Conservation (phyloP, 2,797 vertebrate species). For the Manis pentadactyla region DNA sequence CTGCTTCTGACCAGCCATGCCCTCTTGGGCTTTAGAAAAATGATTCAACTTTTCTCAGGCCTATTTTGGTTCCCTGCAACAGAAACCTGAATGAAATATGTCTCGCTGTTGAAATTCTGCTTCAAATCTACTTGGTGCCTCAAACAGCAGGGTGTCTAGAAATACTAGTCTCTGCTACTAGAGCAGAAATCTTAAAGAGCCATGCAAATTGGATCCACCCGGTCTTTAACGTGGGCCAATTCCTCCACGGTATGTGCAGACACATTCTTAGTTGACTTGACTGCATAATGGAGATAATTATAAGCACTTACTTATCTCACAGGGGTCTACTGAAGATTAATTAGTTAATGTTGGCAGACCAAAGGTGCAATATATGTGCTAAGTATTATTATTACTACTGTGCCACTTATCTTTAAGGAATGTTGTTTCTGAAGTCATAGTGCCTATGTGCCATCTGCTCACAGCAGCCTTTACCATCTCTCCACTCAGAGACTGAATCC, state of each 20-base stretch:
- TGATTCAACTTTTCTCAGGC: constrained; percentile 59
- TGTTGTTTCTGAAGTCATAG: constrained; percentile 71
- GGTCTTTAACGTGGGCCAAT: constrained; percentile 80
- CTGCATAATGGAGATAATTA: constrained; percentile 81
- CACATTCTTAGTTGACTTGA: constrained; percentile 78
- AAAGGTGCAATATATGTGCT: constrained; percentile 83
- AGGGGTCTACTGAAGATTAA: constrained; percentile 82
- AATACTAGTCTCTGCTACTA: constrained; percentile 76
- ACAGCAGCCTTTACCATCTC: constrained; percentile 72
- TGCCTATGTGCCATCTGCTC: constrained; percentile 82
- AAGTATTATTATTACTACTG: constrained; percentile 83
- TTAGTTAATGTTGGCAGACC: constrained; percentile 84
- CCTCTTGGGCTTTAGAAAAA: constrained; percentile 53
- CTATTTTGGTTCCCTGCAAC: constrained; percentile 2
- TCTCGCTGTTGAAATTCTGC: constrained; percentile 56
- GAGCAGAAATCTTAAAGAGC: constrained; percentile 82
- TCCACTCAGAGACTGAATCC: constrained; percentile 74
- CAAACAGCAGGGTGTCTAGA: constrained; percentile 74
- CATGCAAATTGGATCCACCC: constrained; percentile 80
- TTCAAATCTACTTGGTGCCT: constrained; percentile 64
- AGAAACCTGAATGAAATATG: constrained; percentile 71
- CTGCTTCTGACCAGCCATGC: background rate
- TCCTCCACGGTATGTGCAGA: constrained; percentile 78
- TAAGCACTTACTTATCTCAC: constrained; percentile 77
- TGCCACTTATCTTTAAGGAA: constrained; percentile 67